These are phyloP conservation scores for Tribolium castaneum DNA, from an alignment of 1,140 invertebrate species.

Conservation along the genomic window DNA sequence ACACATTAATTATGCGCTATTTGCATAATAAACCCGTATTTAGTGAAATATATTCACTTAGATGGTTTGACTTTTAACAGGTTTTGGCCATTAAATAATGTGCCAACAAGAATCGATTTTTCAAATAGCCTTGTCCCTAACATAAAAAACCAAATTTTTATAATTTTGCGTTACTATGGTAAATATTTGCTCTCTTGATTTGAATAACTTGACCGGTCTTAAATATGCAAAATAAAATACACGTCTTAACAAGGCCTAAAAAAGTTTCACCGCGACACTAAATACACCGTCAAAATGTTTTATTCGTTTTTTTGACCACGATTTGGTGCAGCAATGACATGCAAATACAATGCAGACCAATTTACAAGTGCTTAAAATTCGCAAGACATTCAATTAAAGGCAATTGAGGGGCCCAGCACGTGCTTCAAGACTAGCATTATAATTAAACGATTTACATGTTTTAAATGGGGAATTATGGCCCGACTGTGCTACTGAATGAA, in stretches of 20 bases:
- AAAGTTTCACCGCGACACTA: not conserved
- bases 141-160: not conserved
- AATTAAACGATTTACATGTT: conserved; percentile 32
- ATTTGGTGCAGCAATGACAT: not conserved
- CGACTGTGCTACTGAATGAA: not conserved
- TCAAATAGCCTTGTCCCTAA: not conserved
- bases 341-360: conserved; percentile 19
- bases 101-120: conserved; percentile 5
- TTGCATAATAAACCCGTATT: conserved; percentile 43
- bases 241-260: not conserved
- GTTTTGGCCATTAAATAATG: conserved; percentile 21
- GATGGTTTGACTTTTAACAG: conserved; percentile 23
- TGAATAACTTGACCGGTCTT: not conserved
- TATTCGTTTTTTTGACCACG: conserved; percentile 3
- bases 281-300: not conserved
- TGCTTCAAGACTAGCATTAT: conserved; percentile 14
- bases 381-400: conserved; percentile 18
- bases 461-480: conserved; percentile 6
- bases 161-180: not conserved
- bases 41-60: not conserved
- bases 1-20: conserved; percentile 6
- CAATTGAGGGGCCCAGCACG: conserved; percentile 19
- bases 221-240: too few relatives aligned
- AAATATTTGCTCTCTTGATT: not conserved
- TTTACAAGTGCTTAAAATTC: conserved; percentile 23